Percentiles rank a stretch among this genome's conserved stretches.
Conservation (phyloP, 2,113 vertebrate species). For the Hirundichthys speculiger region DNA sequence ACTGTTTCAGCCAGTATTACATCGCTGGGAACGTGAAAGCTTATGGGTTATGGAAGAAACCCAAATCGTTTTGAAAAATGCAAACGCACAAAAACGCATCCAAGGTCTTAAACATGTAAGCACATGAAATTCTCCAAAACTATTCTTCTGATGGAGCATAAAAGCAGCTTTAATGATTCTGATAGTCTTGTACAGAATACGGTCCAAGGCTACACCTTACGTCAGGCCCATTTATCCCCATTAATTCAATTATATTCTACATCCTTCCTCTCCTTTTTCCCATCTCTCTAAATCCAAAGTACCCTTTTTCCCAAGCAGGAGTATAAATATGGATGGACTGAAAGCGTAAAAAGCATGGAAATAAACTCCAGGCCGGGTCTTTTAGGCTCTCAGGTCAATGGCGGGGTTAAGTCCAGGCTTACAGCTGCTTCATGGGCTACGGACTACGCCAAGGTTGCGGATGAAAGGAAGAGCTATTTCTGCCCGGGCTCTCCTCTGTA, state of each 20-base stretch:
- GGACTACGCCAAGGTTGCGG: slow-evolving; percentile 52
- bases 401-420: slow-evolving; percentile 63
- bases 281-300: slow-evolving; percentile 46
- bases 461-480: slow-evolving; percentile 70
- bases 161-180: too few species aligned
- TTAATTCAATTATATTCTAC: slow-evolving; percentile 29
- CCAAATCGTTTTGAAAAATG: too few species aligned
- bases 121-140: too few species aligned
- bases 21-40: too few species aligned
- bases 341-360: slow-evolving; percentile 15
- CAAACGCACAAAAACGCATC: too few species aligned
- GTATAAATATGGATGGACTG: slow-evolving; percentile 36
- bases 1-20: too few species aligned
- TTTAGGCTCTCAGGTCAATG: slow-evolving; percentile 46
- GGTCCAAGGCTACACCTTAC: not conserved
- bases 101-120: too few species aligned
- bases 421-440: slow-evolving; percentile 51
- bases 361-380: slow-evolving; percentile 38
- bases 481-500: slow-evolving; percentile 65
- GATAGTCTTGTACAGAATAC: too few species aligned
- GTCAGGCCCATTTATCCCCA: slow-evolving; percentile 9
- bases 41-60: too few species aligned
- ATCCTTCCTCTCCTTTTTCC: slow-evolving; percentile 16
- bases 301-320: slow-evolving; percentile 53
- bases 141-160: too few species aligned